These are phyloP conservation scores for Cliona cf. orientalis DNA, from an alignment of 37 sponge, comb jelly and placozoan species.

Conservation along the genomic window DNA sequence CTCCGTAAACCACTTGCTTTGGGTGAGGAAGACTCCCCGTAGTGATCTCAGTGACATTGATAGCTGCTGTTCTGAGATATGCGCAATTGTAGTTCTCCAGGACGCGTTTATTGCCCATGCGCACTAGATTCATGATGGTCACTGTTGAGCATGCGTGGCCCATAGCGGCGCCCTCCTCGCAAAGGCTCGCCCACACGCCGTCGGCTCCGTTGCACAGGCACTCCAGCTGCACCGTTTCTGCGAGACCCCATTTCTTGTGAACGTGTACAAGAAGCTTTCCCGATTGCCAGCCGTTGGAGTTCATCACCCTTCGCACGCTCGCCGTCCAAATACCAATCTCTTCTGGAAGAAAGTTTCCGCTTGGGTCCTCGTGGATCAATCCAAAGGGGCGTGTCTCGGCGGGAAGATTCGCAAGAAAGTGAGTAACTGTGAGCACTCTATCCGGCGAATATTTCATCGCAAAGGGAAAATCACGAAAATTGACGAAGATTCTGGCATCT, in stretches of 20 bases:
- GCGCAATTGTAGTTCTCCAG: conserved; percentile 73
- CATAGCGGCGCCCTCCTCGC: conserved; percentile 88
- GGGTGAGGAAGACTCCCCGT: conserved; percentile 72
- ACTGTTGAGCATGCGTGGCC: conserved; percentile 87
- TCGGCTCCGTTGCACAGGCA: conserved; percentile 84
- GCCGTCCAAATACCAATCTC: conserved; percentile 83
- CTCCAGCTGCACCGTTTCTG: conserved; percentile 63
- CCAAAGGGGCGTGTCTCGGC: conserved; percentile 53
- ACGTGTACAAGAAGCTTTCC: conserved; percentile 77
- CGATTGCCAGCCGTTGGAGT: conserved; percentile 64
- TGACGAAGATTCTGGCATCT: conserved; percentile 68
- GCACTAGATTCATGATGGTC: conserved; percentile 85
- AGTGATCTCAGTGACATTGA: conserved; percentile 70
- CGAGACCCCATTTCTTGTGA: conserved; percentile 89
- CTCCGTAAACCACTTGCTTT: conserved; percentile 82
- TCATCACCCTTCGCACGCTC: conserved; percentile 70
- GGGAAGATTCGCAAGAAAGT: conserved; percentile 68
- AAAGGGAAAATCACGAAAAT: conserved; percentile 77
- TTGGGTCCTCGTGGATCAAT: conserved; percentile 76
- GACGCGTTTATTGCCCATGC: conserved; percentile 78
- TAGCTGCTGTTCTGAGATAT: conserved; percentile 73
- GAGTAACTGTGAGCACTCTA: conserved; percentile 58
- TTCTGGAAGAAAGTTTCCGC: conserved; percentile 80
- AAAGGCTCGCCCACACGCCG: conserved; percentile 89
- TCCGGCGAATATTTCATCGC: conserved; percentile 68